Conservation (phyloP, 2,888 invertebrate genomes). For the Biston betularia region DNA sequence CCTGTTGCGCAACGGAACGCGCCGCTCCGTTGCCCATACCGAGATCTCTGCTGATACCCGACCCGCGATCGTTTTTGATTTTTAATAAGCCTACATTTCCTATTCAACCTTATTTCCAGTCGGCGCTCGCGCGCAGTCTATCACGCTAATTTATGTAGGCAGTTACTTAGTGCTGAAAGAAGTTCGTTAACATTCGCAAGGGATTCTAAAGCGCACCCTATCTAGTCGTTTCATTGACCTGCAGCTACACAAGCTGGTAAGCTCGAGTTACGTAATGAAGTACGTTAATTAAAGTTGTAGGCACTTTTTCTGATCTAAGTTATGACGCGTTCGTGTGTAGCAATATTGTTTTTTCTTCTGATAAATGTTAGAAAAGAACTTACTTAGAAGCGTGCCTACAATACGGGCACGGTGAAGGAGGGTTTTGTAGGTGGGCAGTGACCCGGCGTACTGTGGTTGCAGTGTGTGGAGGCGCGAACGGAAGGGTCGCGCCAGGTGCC, state of each 20-base stretch:
- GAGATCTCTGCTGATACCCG: conserved; percentile 75
- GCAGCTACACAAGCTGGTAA: conserved; percentile 55
- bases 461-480: conserved; percentile 65
- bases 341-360: conserved; percentile 73
- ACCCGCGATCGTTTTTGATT: conserved; percentile 71
- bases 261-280: conserved; percentile 50
- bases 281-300: conserved; percentile 58
- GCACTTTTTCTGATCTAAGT: conserved; percentile 71
- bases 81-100: conserved; percentile 63
- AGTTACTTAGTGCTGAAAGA: conserved; percentile 30
- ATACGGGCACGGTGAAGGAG: conserved; percentile 69
- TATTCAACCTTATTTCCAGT: conserved; percentile 46
- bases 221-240: conserved; percentile 62
- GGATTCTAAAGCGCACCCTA: conserved; percentile 56
- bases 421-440: conserved; percentile 82
- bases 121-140: conserved; percentile 34
- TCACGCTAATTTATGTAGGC: conserved; percentile 32
- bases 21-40: conserved; percentile 75
- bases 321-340: conserved; percentile 76
- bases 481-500: conserved; percentile 85
- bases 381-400: conserved; percentile 45
- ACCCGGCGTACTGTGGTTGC: conserved; percentile 60
- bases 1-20: conserved; percentile 84
- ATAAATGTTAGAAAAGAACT: conserved; percentile 20
- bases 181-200: conserved; percentile 53